Conservation (phyloP, 30 jellyfish, hydroid and myxozoan genomes). For the Nemopilema nomurai region DNA sequence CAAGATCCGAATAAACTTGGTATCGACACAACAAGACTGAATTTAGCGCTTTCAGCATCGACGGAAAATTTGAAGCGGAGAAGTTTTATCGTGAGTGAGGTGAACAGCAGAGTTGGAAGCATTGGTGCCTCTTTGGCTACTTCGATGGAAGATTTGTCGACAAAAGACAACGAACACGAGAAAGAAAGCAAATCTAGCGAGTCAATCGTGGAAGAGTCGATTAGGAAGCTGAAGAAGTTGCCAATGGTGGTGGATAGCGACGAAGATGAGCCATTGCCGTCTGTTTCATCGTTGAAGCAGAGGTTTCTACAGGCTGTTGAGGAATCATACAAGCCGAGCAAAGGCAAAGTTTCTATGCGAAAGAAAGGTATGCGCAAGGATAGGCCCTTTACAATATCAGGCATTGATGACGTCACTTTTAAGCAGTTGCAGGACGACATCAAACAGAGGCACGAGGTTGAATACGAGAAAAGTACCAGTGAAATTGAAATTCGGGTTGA, state of each 20-base stretch:
- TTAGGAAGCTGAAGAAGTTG: conserved; percentile 53
- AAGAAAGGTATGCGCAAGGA: conserved; percentile 51
- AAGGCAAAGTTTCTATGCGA: conserved; percentile 38
- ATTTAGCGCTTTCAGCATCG: conserved; percentile 81
- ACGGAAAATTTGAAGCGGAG: conserved; percentile 81
- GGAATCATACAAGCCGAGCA: conserved; percentile 75
- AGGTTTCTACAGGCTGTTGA: conserved; percentile 88
- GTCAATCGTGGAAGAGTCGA: conserved; percentile 51
- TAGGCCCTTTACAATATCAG: conserved; percentile 93
- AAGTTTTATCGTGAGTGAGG: conserved; percentile 86
- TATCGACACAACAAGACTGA: conserved; percentile 49
- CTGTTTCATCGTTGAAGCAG: conserved; percentile 76
- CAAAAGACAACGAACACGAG: conserved; percentile 29
- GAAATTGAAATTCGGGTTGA: conserved; percentile 4
- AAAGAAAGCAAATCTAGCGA: conserved; percentile 15
- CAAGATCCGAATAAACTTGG: conserved; percentile 46
- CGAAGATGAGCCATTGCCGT: conserved; percentile 82
- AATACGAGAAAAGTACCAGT: neutral
- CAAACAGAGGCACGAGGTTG: conserved; percentile 50
- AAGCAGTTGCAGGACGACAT: conserved; percentile 65
- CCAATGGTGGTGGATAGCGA: conserved; percentile 81
- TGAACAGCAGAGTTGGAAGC: conserved; percentile 52
- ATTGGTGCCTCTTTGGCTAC: conserved; percentile 46
- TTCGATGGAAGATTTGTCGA: conserved; percentile 66
- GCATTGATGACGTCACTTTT: conserved; percentile 77